Evolutionary conservation across 2,888 invertebrate genomes (phyloP).

Genomic region (Metalampra italica): DNA sequence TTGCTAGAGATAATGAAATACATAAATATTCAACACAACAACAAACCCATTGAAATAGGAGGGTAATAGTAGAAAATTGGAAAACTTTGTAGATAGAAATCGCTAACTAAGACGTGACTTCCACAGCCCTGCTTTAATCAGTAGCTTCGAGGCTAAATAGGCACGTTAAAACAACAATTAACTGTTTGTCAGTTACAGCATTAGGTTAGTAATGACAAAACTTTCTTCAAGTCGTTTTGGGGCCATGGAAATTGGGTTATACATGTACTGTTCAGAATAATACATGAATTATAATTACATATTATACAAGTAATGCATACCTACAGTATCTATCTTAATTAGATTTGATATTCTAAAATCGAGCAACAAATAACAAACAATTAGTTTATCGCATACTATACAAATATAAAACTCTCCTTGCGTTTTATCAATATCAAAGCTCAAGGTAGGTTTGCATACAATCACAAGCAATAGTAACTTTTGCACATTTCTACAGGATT

Average conservation of each 20-base stretch:
- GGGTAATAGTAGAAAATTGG: constrained; percentile 60
- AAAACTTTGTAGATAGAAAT: constrained; percentile 60
- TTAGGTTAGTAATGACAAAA: constrained; percentile 50
- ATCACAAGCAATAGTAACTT: too few relatives aligned
- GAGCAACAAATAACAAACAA: too few relatives aligned
- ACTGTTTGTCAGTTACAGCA: constrained; percentile 47
- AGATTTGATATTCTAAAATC: too few relatives aligned
- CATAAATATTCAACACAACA: constrained; percentile 26
- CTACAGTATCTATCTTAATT: too few relatives aligned
- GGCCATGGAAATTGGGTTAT: not conserved
- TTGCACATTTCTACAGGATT: too few relatives aligned
- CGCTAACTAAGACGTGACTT: constrained; percentile 35
- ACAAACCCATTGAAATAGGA: constrained; percentile 39
- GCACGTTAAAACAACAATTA: constrained; percentile 51
- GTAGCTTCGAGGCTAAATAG: constrained; percentile 47
- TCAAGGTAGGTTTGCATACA: too few relatives aligned
- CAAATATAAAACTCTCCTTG: too few relatives aligned
- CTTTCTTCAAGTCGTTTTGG: constrained; percentile 42
- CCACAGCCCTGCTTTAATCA: constrained; percentile 46
- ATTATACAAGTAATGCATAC: too few relatives aligned
- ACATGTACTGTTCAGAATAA: not conserved
- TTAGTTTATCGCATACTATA: too few relatives aligned
- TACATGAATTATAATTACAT: too few relatives aligned
- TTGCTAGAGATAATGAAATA: too few relatives aligned
- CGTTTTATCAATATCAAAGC: too few relatives aligned